These are phyloP conservation scores for Leptogaster cylindrica DNA, from an alignment of 2,888 invertebrate genomes.

Conservation along the genomic window DNA sequence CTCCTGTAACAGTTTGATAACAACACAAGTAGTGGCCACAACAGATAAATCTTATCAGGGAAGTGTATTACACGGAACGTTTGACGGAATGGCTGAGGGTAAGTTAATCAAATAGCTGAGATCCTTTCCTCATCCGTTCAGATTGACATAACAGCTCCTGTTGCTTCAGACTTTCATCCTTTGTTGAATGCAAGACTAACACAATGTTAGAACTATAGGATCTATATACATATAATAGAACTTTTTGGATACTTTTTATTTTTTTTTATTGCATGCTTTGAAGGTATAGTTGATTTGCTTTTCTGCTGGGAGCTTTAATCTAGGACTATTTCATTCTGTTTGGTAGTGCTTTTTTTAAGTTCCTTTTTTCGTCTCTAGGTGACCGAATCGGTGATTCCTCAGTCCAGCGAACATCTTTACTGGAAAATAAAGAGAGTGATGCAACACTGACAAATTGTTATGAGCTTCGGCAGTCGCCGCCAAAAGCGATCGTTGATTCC, in stretches of 20 bases:
- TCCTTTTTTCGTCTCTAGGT: slow-evolving; percentile 51
- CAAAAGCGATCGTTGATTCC: slow-evolving; percentile 92
- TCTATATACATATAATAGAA: too few species aligned
- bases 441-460: slow-evolving; percentile 55
- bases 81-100: slow-evolving; percentile 62
- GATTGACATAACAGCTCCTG: slow-evolving; percentile 12
- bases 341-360: background rate
- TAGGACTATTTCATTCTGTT: too few species aligned
- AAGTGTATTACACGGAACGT: slow-evolving; percentile 60
- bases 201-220: too few species aligned
- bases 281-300: too few species aligned
- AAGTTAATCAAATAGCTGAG: slow-evolving; percentile 41
- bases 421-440: slow-evolving; percentile 60
- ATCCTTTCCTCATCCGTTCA: background rate
- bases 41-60: slow-evolving; percentile 55
- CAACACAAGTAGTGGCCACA: slow-evolving; percentile 53
- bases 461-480: slow-evolving; percentile 71
- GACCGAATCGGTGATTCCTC: slow-evolving; percentile 58
- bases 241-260: too few species aligned
- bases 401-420: slow-evolving; percentile 51
- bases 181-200: background rate
- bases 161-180: slow-evolving; percentile 1
- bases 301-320: too few species aligned
- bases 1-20: slow-evolving; percentile 57
- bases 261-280: too few species aligned